These are phyloP conservation scores for Alces alces DNA, from an alignment of 2,113 vertebrate genomes.

Conservation along the genomic window DNA sequence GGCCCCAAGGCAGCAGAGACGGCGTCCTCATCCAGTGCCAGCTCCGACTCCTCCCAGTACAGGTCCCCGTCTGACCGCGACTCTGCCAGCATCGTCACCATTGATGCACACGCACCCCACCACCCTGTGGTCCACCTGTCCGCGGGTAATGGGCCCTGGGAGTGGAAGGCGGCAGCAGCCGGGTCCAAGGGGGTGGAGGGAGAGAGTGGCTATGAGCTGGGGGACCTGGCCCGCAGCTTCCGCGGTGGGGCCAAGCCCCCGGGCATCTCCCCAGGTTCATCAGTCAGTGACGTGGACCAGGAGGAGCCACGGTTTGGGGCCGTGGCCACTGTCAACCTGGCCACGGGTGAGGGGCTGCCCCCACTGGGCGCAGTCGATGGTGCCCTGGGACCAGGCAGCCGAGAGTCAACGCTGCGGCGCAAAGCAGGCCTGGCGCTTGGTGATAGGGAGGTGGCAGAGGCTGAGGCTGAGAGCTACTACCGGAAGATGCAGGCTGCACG, in stretches of 20 bases:
- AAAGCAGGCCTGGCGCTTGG: conserved; percentile 79
- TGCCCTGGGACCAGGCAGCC: conserved; percentile 74
- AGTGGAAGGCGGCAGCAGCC: conserved; percentile 78
- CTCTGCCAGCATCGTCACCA: conserved; percentile 88
- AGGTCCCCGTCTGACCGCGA: conserved; percentile 88
- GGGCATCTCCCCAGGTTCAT: conserved; percentile 79
- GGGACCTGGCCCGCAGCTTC: conserved; percentile 81
- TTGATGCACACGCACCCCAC: conserved; percentile 90
- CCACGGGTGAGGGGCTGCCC: conserved; percentile 59
- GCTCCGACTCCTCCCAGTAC: conserved; percentile 89
- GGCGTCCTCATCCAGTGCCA: conserved; percentile 88
- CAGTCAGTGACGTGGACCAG: conserved; percentile 80
- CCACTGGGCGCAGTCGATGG: not conserved
- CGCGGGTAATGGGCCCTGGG: conserved; percentile 87
- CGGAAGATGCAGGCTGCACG: conserved; percentile 85
- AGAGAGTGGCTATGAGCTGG: conserved; percentile 81
- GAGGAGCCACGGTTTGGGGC: conserved; percentile 81
- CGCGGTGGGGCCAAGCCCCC: conserved; percentile 75
- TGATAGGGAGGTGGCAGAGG: conserved; percentile 74
- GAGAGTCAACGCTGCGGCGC: conserved; percentile 87
- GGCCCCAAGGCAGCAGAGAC: conserved; percentile 87
- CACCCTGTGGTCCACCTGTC: conserved; percentile 91
- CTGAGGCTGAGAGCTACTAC: conserved; percentile 87
- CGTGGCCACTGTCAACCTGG: conserved; percentile 76
- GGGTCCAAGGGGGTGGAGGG: conserved; percentile 68